Conservation (phyloP, 2,797 vertebrate genomes). For the Choloepus didactylus region DNA sequence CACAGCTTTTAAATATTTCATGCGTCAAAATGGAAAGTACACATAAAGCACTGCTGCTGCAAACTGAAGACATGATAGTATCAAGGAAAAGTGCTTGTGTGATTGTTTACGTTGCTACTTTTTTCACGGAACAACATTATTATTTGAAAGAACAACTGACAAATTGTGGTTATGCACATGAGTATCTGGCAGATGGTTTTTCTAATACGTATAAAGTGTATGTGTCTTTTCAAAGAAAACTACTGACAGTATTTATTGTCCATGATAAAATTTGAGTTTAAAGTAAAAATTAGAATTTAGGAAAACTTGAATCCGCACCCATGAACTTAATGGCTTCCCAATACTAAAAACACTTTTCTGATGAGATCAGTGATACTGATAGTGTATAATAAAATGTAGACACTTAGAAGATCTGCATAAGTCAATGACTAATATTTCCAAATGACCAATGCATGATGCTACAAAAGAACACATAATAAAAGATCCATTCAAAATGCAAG, state of each 20-base stretch:
- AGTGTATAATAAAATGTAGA: too few relatives aligned
- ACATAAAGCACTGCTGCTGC: too few relatives aligned
- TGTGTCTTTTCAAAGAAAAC: not conserved
- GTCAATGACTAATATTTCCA: not conserved
- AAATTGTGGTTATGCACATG: not conserved
- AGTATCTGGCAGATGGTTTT: not conserved
- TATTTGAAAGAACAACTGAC: not conserved
- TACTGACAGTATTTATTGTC: too few relatives aligned
- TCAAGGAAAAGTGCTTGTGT: not conserved
- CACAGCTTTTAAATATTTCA: not conserved
- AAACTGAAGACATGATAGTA: not conserved
- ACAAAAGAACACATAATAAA: not conserved
- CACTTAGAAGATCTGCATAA: not conserved
- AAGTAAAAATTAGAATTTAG: not conserved
- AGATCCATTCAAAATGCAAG: not conserved
- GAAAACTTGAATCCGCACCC: not conserved
- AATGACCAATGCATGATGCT: not conserved
- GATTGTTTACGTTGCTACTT: not conserved
- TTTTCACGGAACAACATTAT: not conserved
- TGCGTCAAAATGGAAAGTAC: not conserved
- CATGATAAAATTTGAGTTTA: not conserved
- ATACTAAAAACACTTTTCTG: not conserved
- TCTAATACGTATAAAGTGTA: not conserved
- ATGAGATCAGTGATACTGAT: not conserved
- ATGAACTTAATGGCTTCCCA: not conserved